Conservation (phyloP, 2,113 vertebrate species). For the Tichodroma muraria region DNA sequence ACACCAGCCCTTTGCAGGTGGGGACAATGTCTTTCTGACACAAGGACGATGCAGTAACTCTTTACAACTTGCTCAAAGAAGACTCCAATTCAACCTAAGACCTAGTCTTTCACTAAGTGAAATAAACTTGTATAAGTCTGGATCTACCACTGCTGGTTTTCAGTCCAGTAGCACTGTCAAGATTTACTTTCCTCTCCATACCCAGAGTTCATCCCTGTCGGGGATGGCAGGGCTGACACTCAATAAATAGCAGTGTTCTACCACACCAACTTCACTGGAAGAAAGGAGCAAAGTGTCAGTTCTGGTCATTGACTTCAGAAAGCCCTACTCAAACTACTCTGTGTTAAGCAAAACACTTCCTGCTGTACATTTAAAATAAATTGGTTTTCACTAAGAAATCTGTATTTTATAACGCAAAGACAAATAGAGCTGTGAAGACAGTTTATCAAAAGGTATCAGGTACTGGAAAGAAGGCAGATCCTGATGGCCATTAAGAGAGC, state of each 20-base stretch:
- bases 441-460: not conserved
- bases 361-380: not conserved
- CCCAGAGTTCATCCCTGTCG: not conserved
- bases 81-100: not conserved
- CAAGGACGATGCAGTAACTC: not conserved
- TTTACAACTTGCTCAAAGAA: not conserved
- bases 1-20: not conserved
- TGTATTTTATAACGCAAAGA: not conserved
- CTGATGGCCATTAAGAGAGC: not conserved
- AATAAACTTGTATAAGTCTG: not conserved
- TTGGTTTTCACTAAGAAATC: not conserved
- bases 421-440: not conserved
- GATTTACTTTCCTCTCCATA: not conserved
- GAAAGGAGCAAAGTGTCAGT: not conserved
- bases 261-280: not conserved
- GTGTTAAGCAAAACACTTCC: not conserved
- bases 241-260: not conserved
- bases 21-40: rapidly evolving
- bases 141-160: not conserved
- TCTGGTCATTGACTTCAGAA: not conserved
- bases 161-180: not conserved
- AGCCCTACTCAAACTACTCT: not conserved
- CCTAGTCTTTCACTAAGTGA: not conserved
- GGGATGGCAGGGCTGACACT: not conserved
- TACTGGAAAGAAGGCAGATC: not conserved